These are phyloP conservation scores for Bujurquina vittata DNA, from an alignment of 2,113 vertebrate genomes.

Conservation along the genomic window DNA sequence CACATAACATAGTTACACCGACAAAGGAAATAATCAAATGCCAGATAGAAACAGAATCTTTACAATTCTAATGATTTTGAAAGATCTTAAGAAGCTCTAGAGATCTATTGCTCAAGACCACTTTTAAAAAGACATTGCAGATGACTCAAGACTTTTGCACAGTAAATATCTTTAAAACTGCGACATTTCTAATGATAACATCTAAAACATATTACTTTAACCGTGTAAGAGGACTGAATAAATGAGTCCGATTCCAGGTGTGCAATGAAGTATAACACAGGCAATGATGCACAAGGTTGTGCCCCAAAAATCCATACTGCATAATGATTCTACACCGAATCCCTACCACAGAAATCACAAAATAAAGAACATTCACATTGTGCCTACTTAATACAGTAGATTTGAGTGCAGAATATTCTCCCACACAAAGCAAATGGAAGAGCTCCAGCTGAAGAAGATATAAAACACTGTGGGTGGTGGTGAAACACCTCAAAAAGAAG, in stretches of 20 bases:
- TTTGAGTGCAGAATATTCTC: not conserved
- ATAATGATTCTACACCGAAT: not conserved
- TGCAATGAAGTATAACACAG: not conserved
- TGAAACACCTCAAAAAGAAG: constrained; percentile 7
- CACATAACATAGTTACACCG: too few relatives aligned
- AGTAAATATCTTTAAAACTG: not conserved
- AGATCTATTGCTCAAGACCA: not conserved
- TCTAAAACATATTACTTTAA: not conserved
- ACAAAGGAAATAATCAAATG: too few relatives aligned
- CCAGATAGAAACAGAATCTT: not conserved
- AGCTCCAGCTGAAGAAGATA: not conserved
- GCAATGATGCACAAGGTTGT: constrained; percentile 6
- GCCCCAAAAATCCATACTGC: not conserved
- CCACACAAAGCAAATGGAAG: constrained; percentile 7
- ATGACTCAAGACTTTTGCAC: not conserved
- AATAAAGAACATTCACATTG: not conserved
- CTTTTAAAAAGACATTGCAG: not conserved
- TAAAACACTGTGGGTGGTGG: constrained; percentile 15
- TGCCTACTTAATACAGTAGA: not conserved
- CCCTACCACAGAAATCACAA: not conserved
- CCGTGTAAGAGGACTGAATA: not conserved
- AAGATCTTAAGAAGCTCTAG: not conserved
- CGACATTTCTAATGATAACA: accelerated
- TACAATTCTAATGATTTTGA: not conserved
- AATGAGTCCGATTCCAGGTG: not conserved